These are phyloP conservation scores for Eilema depressum DNA, from an alignment of 2,888 invertebrate genomes.

Conservation along the genomic window DNA sequence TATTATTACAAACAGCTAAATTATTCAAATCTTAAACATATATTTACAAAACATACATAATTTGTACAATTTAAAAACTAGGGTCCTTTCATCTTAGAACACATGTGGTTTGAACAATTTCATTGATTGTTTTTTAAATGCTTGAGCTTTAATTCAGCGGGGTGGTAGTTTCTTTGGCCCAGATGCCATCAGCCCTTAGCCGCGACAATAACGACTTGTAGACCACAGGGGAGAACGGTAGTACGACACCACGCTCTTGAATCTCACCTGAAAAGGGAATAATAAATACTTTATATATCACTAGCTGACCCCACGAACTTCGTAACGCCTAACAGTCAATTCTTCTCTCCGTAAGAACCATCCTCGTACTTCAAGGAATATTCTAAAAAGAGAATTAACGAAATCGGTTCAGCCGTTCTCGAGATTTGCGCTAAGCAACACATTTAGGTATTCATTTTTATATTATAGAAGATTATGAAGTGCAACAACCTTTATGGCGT, in stretches of 20 bases:
- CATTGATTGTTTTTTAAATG: neutral
- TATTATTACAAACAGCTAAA: neutral
- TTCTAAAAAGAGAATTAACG: no score
- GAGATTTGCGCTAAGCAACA: no score
- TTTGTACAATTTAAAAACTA: slow-evolving; percentile 13
- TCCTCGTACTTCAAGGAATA: no score
- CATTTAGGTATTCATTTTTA: no score
- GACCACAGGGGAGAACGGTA: slow-evolving; percentile 97
- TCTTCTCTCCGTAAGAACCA: no score
- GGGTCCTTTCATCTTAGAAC: neutral
- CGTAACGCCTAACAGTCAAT: no score
- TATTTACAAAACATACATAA: slow-evolving; percentile 27
- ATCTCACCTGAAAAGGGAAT: slow-evolving; percentile 92
- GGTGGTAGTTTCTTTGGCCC: slow-evolving; percentile 73
- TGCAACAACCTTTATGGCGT: no score
- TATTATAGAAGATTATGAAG: no score
- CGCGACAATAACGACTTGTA: slow-evolving; percentile 97
- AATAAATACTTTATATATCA: no score
- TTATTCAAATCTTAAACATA: slow-evolving; percentile 13
- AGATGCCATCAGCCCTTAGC: slow-evolving; percentile 94
- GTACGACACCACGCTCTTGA: slow-evolving; percentile 96
- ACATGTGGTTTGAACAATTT: neutral
- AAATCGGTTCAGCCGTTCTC: no score
- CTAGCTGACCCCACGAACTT: no score
- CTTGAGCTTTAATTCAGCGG: slow-evolving; percentile 68